Percentiles rank a stretch among this genome's conserved stretches.
Evolutionary conservation across 2,113 vertebrate species (phyloP).

Genomic region (Coptodon bakossiorum): DNA sequence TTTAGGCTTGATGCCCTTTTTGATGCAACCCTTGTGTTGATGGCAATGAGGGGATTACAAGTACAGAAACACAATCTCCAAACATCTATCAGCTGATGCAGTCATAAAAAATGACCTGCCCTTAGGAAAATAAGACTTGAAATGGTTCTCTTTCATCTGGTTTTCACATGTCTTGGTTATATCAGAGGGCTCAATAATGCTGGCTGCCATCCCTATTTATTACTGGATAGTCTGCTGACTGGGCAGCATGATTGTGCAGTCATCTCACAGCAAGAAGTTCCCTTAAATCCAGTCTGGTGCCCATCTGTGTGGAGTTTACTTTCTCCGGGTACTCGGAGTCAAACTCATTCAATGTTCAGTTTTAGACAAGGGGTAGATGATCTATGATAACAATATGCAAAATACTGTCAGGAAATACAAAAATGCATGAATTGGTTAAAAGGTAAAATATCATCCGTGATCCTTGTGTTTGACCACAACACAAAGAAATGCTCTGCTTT

Average conservation of each 20-base stretch:
- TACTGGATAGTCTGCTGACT: not conserved
- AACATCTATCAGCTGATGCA: not conserved
- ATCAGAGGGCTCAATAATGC: not conserved
- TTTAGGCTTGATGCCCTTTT: not conserved
- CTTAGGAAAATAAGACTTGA: not conserved
- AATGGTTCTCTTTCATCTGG: not conserved
- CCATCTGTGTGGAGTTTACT: not conserved
- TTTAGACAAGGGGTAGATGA: not conserved
- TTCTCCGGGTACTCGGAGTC: not conserved
- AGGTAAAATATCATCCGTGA: not conserved
- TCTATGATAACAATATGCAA: not conserved
- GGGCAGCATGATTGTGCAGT: not conserved
- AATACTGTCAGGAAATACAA: not conserved
- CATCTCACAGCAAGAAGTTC: not conserved
- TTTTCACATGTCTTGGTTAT: not conserved
- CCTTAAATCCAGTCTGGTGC: not conserved
- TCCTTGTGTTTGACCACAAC: not conserved
- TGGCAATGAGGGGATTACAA: not conserved
- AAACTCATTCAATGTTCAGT: not conserved
- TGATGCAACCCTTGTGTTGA: not conserved
- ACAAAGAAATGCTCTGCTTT: not conserved
- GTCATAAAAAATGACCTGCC: not conserved
- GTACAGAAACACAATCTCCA: not conserved
- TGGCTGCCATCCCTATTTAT: not conserved
- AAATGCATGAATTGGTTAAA: not conserved